Evolutionary conservation across 2,888 invertebrate species (phyloP).

Genomic region (Xylocampa areola): DNA sequence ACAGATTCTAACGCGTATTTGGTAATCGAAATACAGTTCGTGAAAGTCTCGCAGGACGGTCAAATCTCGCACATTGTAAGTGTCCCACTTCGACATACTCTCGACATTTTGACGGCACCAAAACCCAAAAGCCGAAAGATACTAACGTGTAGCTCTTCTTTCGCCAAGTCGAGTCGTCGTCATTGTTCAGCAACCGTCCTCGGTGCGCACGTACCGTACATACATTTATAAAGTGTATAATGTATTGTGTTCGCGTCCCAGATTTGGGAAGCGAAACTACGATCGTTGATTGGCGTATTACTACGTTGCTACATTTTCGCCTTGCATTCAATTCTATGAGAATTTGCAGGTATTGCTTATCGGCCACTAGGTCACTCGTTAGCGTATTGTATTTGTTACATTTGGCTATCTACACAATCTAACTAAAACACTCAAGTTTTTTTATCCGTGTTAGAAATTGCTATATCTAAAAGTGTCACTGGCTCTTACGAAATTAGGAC

Average conservation of each 20-base stretch:
- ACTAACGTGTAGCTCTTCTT: constrained; percentile 77
- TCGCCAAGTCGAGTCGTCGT: constrained; percentile 72
- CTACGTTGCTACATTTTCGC: constrained; percentile 86
- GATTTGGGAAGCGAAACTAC: constrained; percentile 85
- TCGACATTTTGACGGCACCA: constrained; percentile 84
- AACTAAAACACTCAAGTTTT: constrained; percentile 48
- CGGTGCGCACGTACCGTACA: constrained; percentile 74
- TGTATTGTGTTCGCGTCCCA: constrained; percentile 82
- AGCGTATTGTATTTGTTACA: constrained; percentile 66
- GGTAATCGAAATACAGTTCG: constrained; percentile 88
- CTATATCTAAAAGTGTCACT: constrained; percentile 6
- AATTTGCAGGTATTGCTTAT: constrained; percentile 82
- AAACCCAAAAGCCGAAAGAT: constrained; percentile 82
- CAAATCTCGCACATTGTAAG: constrained; percentile 84
- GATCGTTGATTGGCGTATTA: constrained; percentile 85
- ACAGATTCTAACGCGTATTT: constrained; percentile 89
- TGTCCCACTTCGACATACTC: constrained; percentile 82
- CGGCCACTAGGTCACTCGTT: constrained; percentile 82
- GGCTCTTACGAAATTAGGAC: not conserved
- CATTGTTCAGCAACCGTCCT: constrained; percentile 75
- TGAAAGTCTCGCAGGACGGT: constrained; percentile 88
- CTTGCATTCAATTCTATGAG: constrained; percentile 87
- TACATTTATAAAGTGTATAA: constrained; percentile 68
- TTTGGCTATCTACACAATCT: constrained; percentile 49
- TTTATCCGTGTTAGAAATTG: constrained; percentile 54